Conservation (phyloP, 2,797 vertebrate genomes). For the Melanotaenia boesemani region DNA sequence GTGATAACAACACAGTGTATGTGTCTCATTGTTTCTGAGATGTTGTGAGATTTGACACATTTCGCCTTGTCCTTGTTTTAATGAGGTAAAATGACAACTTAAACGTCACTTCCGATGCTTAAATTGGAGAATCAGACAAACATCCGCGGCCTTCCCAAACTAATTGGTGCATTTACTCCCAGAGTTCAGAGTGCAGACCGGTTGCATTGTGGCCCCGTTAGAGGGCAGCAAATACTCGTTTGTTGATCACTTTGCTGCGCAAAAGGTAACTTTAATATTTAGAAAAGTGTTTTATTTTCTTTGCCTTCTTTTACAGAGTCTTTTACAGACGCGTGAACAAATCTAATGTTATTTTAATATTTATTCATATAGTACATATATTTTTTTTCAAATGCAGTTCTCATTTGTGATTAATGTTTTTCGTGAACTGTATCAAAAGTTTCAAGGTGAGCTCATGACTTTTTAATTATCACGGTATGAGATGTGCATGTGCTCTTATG, state of each 20-base stretch:
- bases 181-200: neutral
- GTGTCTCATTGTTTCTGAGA: too few species aligned
- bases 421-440: neutral
- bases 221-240: slow-evolving; percentile 69
- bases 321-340: neutral
- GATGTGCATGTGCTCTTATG: neutral
- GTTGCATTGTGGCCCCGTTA: slow-evolving; percentile 16
- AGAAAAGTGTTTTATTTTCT: neutral
- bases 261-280: neutral
- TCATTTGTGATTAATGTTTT: neutral
- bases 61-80: too few species aligned
- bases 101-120: neutral
- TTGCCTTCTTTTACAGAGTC: neutral
- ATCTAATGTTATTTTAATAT: neutral
- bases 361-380: neutral
- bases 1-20: too few species aligned
- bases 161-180: neutral
- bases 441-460: neutral
- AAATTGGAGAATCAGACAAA: neutral
- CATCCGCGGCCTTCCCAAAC: neutral
- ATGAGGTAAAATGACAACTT: neutral
- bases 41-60: too few species aligned
- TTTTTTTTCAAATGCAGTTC: neutral
- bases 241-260: neutral
- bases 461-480: neutral